Conservation (phyloP, 2,888 invertebrate species). For the Myopa testacea region DNA sequence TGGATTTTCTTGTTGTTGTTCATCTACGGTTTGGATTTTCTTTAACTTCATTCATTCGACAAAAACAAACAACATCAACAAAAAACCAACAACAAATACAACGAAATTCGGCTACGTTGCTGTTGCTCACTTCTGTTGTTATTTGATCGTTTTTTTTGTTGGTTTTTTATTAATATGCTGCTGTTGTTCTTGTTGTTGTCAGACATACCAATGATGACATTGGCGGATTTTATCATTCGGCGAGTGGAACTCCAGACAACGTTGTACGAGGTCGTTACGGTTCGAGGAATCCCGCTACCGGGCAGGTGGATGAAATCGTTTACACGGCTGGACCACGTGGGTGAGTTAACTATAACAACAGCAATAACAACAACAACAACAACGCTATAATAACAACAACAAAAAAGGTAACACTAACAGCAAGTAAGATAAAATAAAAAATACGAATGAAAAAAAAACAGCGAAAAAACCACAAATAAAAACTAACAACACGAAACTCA, state of each 20-base stretch:
- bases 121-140: background rate
- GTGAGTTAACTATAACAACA: constrained; percentile 63
- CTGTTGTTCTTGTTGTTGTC: constrained; percentile 7
- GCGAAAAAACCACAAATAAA: background rate
- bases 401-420: constrained; percentile 4
- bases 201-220: constrained; percentile 74
- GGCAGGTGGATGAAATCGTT: constrained; percentile 76
- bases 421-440: background rate
- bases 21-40: constrained; percentile 43
- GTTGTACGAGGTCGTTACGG: constrained; percentile 80
- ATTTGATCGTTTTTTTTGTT: no score
- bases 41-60: constrained; percentile 50
- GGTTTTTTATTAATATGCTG: background rate
- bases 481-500: background rate
- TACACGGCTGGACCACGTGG: constrained; percentile 84
- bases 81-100: constrained; percentile 5
- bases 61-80: background rate
- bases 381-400: background rate
- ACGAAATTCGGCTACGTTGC: background rate
- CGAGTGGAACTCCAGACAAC: constrained; percentile 75
- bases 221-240: constrained; percentile 78
- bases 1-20: no score
- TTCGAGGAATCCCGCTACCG: constrained; percentile 78
- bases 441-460: background rate
- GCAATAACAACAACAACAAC: background rate